Conservation (phyloP, 2,797 vertebrate species). For the Chiloscyllium punctatum region DNA sequence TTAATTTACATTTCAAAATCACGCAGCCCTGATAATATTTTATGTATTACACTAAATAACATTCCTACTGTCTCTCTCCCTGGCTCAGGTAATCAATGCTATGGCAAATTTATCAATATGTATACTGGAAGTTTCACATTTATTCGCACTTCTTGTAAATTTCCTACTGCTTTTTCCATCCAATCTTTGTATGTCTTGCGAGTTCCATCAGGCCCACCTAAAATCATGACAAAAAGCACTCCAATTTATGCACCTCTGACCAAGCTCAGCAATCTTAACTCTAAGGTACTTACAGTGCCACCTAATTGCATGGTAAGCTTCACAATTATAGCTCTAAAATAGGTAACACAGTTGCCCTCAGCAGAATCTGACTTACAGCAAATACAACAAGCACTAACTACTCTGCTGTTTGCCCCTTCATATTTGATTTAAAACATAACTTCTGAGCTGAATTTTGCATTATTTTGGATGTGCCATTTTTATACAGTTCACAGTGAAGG, state of each 20-base stretch:
- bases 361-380: not conserved
- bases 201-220: not conserved
- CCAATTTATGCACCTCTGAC: not conserved
- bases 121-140: not conserved
- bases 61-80: not conserved
- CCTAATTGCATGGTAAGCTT: not conserved
- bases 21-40: not conserved
- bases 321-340: not conserved
- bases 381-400: too few species aligned
- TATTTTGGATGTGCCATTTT: too few species aligned
- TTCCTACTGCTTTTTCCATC: not conserved
- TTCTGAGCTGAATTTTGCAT: too few species aligned
- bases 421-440: too few species aligned
- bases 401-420: too few species aligned
- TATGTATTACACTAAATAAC: not conserved
- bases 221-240: not conserved
- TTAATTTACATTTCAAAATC: not conserved
- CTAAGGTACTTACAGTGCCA: not conserved
- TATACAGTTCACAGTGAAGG: too few species aligned
- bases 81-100: not conserved
- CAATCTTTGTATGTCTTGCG: too few species aligned
- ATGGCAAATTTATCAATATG: not conserved
- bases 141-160: not conserved
- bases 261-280: too few species aligned
- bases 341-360: not conserved